These are phyloP conservation scores for Anser brachyrhynchus DNA, from an alignment of 2,113 vertebrate genomes.

Conservation along the genomic window DNA sequence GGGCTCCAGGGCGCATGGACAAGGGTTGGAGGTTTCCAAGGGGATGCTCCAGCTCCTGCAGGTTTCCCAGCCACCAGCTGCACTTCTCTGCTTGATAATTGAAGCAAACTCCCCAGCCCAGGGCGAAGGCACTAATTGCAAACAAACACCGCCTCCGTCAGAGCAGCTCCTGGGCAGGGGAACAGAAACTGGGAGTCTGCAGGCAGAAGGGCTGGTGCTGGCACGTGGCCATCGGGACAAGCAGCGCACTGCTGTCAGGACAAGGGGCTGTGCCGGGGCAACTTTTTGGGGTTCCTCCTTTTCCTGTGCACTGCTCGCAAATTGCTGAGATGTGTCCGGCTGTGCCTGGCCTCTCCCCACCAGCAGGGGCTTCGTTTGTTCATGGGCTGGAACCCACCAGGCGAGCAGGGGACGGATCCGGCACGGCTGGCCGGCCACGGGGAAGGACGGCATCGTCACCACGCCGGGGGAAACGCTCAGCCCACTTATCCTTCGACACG, in stretches of 20 bases:
- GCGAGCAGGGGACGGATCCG: constrained; percentile 67
- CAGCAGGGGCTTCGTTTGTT: constrained; percentile 74
- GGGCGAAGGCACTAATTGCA: constrained; percentile 23
- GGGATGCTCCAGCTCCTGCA: background rate
- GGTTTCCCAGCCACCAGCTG: constrained; percentile 27
- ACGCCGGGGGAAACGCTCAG: constrained; percentile 43
- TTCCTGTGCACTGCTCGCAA: background rate
- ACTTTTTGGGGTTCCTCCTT: constrained; percentile 9
- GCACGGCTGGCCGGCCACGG: constrained; percentile 59
- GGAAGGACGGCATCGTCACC: constrained; percentile 75
- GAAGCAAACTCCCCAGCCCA: background rate
- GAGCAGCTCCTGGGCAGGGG: background rate
- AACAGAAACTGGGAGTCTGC: background rate
- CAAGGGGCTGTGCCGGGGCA: background rate
- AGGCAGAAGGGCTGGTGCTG: background rate
- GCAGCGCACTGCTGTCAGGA: background rate
- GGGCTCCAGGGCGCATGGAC: background rate
- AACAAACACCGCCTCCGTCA: background rate
- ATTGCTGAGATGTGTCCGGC: constrained; percentile 68
- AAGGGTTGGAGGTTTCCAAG: constrained; percentile 3
- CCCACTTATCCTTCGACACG: constrained; percentile 23
- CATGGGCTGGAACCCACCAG: constrained; percentile 53
- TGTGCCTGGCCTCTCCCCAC: constrained; percentile 33
- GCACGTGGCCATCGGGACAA: background rate
- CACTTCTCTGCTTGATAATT: background rate